Conservation (phyloP, 2,888 invertebrate genomes). For the Rhagonycha lutea region DNA sequence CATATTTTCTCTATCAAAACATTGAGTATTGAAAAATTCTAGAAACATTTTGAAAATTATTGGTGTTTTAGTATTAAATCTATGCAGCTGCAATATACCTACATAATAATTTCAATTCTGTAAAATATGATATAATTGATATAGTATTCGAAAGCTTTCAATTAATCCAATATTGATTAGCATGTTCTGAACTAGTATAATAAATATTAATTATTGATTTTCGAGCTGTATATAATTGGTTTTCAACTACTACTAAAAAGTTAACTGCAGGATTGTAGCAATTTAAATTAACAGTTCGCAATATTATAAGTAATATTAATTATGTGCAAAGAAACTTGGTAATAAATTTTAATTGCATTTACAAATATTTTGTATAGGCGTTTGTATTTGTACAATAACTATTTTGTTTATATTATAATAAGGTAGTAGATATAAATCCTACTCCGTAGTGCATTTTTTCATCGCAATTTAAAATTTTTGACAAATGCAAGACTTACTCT, state of each 20-base stretch:
- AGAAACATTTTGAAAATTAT: background rate
- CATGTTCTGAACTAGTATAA: background rate
- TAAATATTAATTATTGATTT: background rate
- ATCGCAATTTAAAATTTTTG: too few relatives aligned
- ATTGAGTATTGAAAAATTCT: background rate
- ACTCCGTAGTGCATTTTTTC: too few relatives aligned
- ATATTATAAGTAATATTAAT: background rate
- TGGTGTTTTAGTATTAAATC: too few relatives aligned
- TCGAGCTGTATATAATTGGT: background rate
- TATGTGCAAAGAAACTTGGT: background rate
- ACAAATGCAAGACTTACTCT: too few relatives aligned
- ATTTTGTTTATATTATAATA: too few relatives aligned
- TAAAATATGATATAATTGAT: background rate
- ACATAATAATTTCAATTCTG: background rate
- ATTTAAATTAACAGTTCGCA: background rate
- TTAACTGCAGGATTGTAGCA: background rate
- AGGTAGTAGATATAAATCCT: too few relatives aligned
- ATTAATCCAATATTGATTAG: background rate
- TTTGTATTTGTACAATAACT: background rate
- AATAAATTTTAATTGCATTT: background rate
- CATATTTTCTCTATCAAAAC: too few relatives aligned
- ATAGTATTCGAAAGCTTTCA: background rate
- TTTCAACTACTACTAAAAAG: background rate
- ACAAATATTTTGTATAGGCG: background rate
- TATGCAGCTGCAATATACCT: too few relatives aligned